Percentiles rank a stretch among this genome's conserved stretches.
These are phyloP conservation scores for Scolopax bukidnonensis DNA, from an alignment of 2,797 vertebrate genomes.

Conservation along the genomic window DNA sequence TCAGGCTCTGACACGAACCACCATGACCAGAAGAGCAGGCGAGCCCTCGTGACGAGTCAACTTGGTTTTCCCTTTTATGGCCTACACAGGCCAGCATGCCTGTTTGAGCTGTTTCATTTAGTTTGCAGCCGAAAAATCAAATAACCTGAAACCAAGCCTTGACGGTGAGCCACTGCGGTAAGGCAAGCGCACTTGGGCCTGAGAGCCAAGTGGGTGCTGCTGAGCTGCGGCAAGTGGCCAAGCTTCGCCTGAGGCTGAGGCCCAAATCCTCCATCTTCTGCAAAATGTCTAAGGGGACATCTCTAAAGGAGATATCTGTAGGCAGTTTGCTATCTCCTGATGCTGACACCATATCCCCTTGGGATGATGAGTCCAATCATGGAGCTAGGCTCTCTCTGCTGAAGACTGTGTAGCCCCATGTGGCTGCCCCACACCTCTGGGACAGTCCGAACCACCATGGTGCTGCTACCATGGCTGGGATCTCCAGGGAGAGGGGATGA, in stretches of 20 bases:
- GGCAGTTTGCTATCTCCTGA: neutral
- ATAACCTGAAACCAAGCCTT: slow-evolving; percentile 51
- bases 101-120: slow-evolving; percentile 67
- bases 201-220: neutral
- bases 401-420: neutral
- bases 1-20: neutral
- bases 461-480: neutral
- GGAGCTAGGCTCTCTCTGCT: accelerated
- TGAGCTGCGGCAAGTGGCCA: neutral
- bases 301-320: neutral
- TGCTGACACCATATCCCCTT: neutral
- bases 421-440: neutral
- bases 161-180: neutral
- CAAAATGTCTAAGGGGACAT: neutral
- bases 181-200: neutral
- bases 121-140: slow-evolving; percentile 54
- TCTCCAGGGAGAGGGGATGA: neutral
- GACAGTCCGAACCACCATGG: accelerated
- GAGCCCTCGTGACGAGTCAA: neutral
- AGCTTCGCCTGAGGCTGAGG: neutral
- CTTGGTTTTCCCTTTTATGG: slow-evolving; percentile 21
- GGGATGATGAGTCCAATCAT: accelerated
- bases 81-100: slow-evolving; percentile 32
- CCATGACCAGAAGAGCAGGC: neutral
- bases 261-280: neutral